A percentile compares a stretch with the other conserved stretches of the same genome.
These are phyloP conservation scores for Muschampia plurimacula DNA, from an alignment of 2,888 invertebrate genomes.

Conservation along the genomic window DNA sequence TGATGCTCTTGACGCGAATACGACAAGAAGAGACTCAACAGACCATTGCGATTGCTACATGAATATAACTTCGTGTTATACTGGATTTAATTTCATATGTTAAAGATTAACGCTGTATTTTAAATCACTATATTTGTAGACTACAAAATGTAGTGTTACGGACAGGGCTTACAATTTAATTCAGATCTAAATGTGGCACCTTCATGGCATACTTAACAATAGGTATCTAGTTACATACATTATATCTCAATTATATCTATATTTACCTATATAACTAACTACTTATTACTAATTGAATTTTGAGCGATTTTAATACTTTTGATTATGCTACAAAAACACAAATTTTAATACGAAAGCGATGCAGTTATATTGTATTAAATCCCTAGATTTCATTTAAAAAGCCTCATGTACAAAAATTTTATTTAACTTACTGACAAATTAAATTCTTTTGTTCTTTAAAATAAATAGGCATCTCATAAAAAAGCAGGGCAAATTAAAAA, in stretches of 20 bases:
- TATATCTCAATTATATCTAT: no score
- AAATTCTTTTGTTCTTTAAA: not conserved
- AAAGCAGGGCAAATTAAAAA: no score
- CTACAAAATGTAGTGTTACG: not conserved
- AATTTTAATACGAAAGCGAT: not conserved
- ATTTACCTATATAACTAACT: not conserved
- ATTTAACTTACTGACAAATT: not conserved
- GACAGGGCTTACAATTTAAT: not conserved
- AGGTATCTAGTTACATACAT: conserved; percentile 2
- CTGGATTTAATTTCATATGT: no score
- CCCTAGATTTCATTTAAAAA: not conserved
- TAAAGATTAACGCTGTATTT: no score
- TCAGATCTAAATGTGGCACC: conserved; percentile 63
- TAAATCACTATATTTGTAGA: no score
- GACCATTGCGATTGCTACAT: no score
- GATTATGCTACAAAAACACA: not conserved
- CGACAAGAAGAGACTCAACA: no score
- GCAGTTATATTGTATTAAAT: not conserved
- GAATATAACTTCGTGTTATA: no score
- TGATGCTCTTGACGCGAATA: no score
- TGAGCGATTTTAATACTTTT: conserved; percentile 14
- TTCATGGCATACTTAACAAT: conserved; percentile 53
- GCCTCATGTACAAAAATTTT: not conserved
- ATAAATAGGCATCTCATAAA: no score
- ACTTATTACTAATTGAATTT: conserved; percentile 18